These are phyloP conservation scores for Rhyacichthys aspro DNA, from an alignment of 2,797 vertebrate species.

Conservation along the genomic window DNA sequence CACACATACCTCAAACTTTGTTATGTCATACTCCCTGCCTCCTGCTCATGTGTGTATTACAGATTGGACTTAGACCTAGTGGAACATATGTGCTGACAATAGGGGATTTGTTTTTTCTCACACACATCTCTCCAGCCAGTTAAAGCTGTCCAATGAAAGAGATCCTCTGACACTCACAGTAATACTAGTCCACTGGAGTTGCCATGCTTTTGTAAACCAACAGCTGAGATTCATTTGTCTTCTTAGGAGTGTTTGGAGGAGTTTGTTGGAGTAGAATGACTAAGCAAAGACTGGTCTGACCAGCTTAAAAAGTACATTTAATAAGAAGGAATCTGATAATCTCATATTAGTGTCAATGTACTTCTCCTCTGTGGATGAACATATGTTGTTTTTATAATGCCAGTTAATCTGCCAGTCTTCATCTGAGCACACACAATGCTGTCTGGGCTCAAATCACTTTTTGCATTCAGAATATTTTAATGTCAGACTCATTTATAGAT, in stretches of 20 bases:
- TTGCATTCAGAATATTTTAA: too few species aligned
- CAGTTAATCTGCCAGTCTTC: too few species aligned
- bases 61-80: slow-evolving; percentile 56
- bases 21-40: slow-evolving; percentile 57
- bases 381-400: slow-evolving; percentile 42
- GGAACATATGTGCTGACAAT: slow-evolving; percentile 71
- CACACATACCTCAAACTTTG: slow-evolving; percentile 39
- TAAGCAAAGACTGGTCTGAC: slow-evolving; percentile 35
- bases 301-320: slow-evolving; percentile 9
- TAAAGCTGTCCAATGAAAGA: slow-evolving; percentile 53
- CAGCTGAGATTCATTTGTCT: slow-evolving; percentile 24
- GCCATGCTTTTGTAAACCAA: slow-evolving; percentile 18
- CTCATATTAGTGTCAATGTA: slow-evolving; percentile 12
- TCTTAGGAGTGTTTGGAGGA: slow-evolving; percentile 13
- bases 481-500: too few species aligned
- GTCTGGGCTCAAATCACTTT: too few species aligned
- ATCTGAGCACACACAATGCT: too few species aligned
- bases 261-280: slow-evolving; percentile 20
- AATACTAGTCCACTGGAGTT: slow-evolving; percentile 31
- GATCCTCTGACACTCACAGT: slow-evolving; percentile 39
- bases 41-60: slow-evolving; percentile 43
- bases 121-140: slow-evolving; percentile 51
- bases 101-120: slow-evolving; percentile 64
- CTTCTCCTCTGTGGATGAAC: slow-evolving; percentile 35
- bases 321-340: slow-evolving; percentile 13